Evolutionary conservation across 2,113 vertebrate genomes (phyloP).

Genomic region (Paedocypris sp.): DNA sequence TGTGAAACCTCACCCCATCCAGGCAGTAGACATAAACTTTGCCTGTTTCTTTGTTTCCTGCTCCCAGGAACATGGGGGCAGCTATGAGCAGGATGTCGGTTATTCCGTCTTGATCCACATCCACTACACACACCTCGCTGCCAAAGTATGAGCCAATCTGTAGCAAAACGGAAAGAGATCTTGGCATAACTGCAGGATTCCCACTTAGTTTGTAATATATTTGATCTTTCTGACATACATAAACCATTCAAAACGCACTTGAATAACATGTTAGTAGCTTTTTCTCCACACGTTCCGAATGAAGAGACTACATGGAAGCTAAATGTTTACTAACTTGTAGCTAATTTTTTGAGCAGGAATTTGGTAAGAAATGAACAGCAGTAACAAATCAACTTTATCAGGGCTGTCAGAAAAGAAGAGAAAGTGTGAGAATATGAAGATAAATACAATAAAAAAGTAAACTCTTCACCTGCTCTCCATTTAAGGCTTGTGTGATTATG

Average conservation of each 20-base stretch:
- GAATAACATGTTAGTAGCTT: too few relatives aligned
- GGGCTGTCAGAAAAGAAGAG: neutral
- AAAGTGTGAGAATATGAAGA: neutral
- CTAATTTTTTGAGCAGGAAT: neutral
- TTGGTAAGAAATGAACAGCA: constrained; percentile 6
- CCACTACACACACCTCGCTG: constrained; percentile 79
- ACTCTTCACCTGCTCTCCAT: constrained; percentile 78
- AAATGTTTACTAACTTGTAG: too few relatives aligned
- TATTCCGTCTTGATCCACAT: constrained; percentile 73
- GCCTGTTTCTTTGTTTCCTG: constrained; percentile 77
- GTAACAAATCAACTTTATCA: neutral
- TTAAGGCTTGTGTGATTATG: constrained; percentile 70
- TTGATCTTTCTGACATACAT: too few relatives aligned
- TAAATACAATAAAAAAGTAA: neutral
- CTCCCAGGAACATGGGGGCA: constrained; percentile 85
- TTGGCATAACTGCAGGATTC: neutral
- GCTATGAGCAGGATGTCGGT: constrained; percentile 84
- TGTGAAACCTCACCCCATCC: constrained; percentile 65
- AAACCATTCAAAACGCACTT: too few relatives aligned
- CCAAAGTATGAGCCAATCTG: constrained; percentile 94
- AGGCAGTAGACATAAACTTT: constrained; percentile 79
- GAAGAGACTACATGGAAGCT: too few relatives aligned
- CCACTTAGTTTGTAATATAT: neutral
- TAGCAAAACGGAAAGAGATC: constrained; percentile 1
- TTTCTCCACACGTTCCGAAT: too few relatives aligned